Conservation (phyloP, 2,797 vertebrate genomes). For the Rhodeus uyekii region DNA sequence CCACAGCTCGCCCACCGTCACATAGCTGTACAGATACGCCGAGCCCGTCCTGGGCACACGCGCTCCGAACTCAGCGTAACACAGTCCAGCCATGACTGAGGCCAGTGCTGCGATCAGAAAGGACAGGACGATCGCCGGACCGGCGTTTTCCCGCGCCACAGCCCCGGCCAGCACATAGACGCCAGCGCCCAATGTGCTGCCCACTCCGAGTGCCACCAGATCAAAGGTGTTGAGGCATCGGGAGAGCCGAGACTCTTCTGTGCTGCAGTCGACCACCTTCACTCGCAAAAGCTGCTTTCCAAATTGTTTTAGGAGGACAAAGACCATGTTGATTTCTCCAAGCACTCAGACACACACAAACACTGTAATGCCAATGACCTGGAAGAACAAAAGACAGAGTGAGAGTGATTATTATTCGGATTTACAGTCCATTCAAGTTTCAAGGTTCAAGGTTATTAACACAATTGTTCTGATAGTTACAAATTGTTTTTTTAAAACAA, state of each 20-base stretch:
- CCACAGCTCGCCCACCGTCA: constrained; percentile 93
- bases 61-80: constrained; percentile 94
- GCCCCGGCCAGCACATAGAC: constrained; percentile 94
- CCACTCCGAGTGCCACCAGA: constrained; percentile 92
- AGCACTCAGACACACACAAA: not conserved
- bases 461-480: not conserved
- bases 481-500: not conserved
- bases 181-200: constrained; percentile 93
- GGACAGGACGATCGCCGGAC: constrained; percentile 91
- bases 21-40: constrained; percentile 95
- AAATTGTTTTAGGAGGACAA: constrained; percentile 72
- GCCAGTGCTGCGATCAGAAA: constrained; percentile 92
- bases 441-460: not conserved
- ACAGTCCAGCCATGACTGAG: constrained; percentile 92
- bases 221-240: constrained; percentile 93
- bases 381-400: not conserved
- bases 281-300: constrained; percentile 89
- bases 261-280: constrained; percentile 86
- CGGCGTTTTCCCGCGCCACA: constrained; percentile 84
- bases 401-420: not conserved
- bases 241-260: constrained; percentile 82
- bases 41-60: constrained; percentile 94
- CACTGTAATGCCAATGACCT: constrained; percentile 9
- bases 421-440: not conserved
- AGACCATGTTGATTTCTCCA: constrained; percentile 51